Conservation (phyloP, 2,113 vertebrate species). For the Raphicerus campestris region DNA sequence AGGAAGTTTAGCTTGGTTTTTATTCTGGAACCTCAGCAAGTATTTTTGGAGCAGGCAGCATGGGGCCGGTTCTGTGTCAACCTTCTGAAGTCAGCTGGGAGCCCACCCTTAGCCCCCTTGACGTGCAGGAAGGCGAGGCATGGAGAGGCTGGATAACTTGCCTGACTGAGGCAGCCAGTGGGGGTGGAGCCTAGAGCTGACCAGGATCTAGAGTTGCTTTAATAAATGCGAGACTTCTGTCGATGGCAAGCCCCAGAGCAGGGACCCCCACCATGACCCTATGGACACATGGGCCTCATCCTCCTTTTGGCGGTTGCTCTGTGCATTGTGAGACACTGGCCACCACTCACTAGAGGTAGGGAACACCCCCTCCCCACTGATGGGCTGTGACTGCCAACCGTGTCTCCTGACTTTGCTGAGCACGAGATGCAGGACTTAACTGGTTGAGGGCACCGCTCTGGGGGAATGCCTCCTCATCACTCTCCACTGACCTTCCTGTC, state of each 20-base stretch:
- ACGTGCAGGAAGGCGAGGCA: fast-evolving
- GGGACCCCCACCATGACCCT: fast-evolving
- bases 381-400: fast-evolving
- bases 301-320: fast-evolving
- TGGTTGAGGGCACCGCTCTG: background rate
- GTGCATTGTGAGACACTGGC: too few relatives aligned
- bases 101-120: background rate
- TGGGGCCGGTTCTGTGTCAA: fast-evolving
- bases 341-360: fast-evolving
- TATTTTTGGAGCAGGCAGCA: fast-evolving
- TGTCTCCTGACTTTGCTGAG: background rate
- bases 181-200: background rate
- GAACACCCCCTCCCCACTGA: too few relatives aligned
- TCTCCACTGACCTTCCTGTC: background rate
- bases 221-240: background rate
- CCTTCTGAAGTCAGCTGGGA: background rate
- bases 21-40: background rate
- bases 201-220: background rate
- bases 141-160: fast-evolving
- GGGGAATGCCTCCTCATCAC: background rate
- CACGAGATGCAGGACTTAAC: background rate
- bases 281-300: fast-evolving
- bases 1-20: background rate
- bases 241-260: fast-evolving
- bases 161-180: background rate